Percentiles rank a stretch among this genome's conserved stretches.
Conservation (phyloP, 2,113 vertebrate species). For the Cichladusa arquata region DNA sequence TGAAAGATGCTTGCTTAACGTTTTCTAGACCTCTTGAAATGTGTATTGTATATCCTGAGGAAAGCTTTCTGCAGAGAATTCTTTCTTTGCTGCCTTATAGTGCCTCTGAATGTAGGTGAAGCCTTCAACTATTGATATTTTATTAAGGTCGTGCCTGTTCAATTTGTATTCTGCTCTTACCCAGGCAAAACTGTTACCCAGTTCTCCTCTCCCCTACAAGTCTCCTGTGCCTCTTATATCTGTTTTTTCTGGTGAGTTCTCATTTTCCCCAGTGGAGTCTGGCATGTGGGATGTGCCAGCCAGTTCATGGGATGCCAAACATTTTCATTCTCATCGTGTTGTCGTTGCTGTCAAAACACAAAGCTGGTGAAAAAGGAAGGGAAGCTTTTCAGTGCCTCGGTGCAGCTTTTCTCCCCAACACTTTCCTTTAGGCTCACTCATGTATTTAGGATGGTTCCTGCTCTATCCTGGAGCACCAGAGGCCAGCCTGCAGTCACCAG, state of each 20-base stretch:
- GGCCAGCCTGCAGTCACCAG: not conserved
- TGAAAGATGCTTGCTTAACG: not conserved
- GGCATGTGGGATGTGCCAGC: slow-evolving; percentile 38
- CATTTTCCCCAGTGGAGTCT: slow-evolving; percentile 20
- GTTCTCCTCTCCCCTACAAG: not conserved
- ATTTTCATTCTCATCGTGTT: slow-evolving; percentile 7
- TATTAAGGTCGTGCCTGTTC: not conserved
- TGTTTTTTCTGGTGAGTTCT: slow-evolving; percentile 19
- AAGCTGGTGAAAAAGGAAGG: not conserved
- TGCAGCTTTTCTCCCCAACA: not conserved
- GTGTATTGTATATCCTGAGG: not conserved
- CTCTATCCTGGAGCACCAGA: not conserved
- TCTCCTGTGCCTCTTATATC: not conserved
- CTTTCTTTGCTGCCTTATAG: not conserved
- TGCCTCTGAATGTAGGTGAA: not conserved
- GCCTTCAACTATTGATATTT: not conserved
- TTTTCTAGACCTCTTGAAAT: not conserved
- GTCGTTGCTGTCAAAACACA: slow-evolving; percentile 9
- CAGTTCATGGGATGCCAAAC: slow-evolving; percentile 6
- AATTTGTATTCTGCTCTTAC: not conserved
- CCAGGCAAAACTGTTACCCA: not conserved
- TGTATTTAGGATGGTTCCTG: not conserved
- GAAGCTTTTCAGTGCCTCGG: not conserved
- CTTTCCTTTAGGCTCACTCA: not conserved
- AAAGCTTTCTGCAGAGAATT: not conserved